Percentiles rank a stretch among this genome's conserved stretches.
Conservation (phyloP, 2,888 invertebrate genomes). For the Pimpla rufipes region DNA sequence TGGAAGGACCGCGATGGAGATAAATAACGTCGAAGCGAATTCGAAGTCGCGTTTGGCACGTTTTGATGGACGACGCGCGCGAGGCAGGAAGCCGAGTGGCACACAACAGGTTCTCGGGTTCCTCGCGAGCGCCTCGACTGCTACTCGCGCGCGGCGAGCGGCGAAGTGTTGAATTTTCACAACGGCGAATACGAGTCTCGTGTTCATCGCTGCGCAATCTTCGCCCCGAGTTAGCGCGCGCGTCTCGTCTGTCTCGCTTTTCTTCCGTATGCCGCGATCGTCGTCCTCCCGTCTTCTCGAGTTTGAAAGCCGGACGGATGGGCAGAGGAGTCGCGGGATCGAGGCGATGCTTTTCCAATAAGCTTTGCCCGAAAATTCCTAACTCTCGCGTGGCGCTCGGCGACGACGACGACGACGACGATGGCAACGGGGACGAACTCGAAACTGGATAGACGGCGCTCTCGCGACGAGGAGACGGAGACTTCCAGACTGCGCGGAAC, state of each 20-base stretch:
- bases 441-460: slow-evolving; percentile 20
- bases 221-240: slow-evolving; percentile 64
- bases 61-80: slow-evolving; percentile 47
- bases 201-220: slow-evolving; percentile 59
- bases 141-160: no score
- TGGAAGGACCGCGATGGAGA: slow-evolving; percentile 4
- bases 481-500: slow-evolving; percentile 20
- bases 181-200: slow-evolving; percentile 36
- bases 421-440: no score
- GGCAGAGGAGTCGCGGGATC: slow-evolving; percentile 54
- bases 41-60: slow-evolving; percentile 40
- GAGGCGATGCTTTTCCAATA: slow-evolving; percentile 74
- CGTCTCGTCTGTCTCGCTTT: slow-evolving; percentile 16
- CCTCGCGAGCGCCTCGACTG: slow-evolving; percentile 27
- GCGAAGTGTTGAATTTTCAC: slow-evolving; percentile 64
- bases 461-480: neutral
- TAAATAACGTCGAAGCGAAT: slow-evolving; percentile 19
- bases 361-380: slow-evolving; percentile 61
- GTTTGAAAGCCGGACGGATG: slow-evolving; percentile 59
- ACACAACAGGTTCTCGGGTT: slow-evolving; percentile 32
- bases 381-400: slow-evolving; percentile 3
- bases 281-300: slow-evolving; percentile 63
- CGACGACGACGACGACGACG: no score
- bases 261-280: slow-evolving; percentile 32
- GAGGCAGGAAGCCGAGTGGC: slow-evolving; percentile 11